These are phyloP conservation scores for Caenorhabditis imperialis DNA, from an alignment of 2,888 invertebrate species.

Conservation along the genomic window DNA sequence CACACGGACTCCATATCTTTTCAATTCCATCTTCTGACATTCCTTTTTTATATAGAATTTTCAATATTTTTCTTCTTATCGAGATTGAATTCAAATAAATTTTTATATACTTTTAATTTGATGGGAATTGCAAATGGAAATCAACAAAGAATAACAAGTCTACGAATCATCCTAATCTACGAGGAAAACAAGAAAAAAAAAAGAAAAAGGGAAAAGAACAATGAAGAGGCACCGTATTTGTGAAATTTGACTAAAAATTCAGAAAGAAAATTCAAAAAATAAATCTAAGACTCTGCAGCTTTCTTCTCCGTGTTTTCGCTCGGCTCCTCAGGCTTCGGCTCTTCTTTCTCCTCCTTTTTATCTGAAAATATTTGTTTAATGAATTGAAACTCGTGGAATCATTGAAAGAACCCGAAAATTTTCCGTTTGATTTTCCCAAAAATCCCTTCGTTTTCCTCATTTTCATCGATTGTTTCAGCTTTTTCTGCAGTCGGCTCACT, in stretches of 20 bases:
- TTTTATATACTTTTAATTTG: too few species aligned
- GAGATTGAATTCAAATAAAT: background rate
- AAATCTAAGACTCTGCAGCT: slow-evolving; percentile 36
- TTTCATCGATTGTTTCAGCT: slow-evolving; percentile 45
- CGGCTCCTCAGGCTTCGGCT: slow-evolving; percentile 25
- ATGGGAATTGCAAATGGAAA: background rate
- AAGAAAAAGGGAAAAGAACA: slow-evolving; percentile 1
- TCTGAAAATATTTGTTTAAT: slow-evolving; percentile 13
- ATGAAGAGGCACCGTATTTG: too few species aligned
- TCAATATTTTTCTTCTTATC: slow-evolving; percentile 4
- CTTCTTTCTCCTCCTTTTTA: slow-evolving; percentile 12
- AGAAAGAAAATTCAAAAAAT: slow-evolving; percentile 1
- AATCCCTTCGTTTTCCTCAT: slow-evolving; percentile 53
- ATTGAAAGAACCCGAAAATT: slow-evolving; percentile 52
- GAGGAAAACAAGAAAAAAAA: slow-evolving; percentile 14
- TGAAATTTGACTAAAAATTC: too few species aligned
- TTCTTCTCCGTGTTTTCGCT: slow-evolving; percentile 30
- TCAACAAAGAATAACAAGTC: slow-evolving; percentile 4
- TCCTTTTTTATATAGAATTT: slow-evolving; percentile 16
- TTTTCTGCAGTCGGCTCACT: slow-evolving; percentile 35
- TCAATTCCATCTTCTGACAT: slow-evolving; percentile 48
- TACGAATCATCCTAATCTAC: slow-evolving; percentile 13
- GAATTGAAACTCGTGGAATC: background rate
- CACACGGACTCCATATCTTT: slow-evolving; percentile 53
- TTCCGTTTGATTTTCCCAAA: slow-evolving; percentile 59